Base-by-base conservation (phyloP, 1,140 invertebrate genomes). In the Ladona fulva region DNA sequence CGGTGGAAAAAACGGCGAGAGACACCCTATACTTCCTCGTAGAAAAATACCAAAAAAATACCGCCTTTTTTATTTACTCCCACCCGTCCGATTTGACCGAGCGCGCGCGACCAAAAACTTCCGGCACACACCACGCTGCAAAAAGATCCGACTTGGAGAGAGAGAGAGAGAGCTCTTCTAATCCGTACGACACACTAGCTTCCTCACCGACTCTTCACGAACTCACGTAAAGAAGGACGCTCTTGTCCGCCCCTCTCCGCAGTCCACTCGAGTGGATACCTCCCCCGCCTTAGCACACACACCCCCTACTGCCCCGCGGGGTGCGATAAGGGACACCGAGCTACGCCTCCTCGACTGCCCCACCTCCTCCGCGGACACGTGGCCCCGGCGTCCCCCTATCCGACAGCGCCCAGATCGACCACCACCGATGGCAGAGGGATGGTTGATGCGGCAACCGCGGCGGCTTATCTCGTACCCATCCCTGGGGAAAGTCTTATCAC, bases 131-230 rank as follows among this genome's bases (percentile, higher is more conserved):
- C 29, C 29, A 37, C 29, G 29, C 29, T 37, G 29, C 29, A 8
- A 37, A 37, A 37, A 37, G 29, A 37, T 37, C 29, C 29, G 29
- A 37, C 29, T n/a, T n/a, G n/a, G n/a, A n/a, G n/a, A n/a, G n/a
- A n/a, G n/a, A n/a, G n/a, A n/a, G n/a, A n/a, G n/a, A 8, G 29
- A 37, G 29, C 29, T 22, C 52, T 66, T 66, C 52, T 66, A 16
- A 22, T 16, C 52, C 52, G 52, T 66, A 66, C 52, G n/a, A 66
- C 52, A 66, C 52, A 19, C 52, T 37, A 37, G 29, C 29, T 66
- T 66, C n/a, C 52, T 66, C 52, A 66, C 52, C 52, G 52, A 66
- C 52, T 66, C 52, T 66, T 66, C 52, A 66, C 44, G 44, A 19
- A 52, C 44, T 52, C 44, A 19, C 52, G 52, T 66, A 22, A 12